A percentile compares a stretch with the other conserved stretches of the same genome.
phyloP scores from a whole-genome alignment of 1,140 invertebrate species.

The Bombus confusus region DNA sequence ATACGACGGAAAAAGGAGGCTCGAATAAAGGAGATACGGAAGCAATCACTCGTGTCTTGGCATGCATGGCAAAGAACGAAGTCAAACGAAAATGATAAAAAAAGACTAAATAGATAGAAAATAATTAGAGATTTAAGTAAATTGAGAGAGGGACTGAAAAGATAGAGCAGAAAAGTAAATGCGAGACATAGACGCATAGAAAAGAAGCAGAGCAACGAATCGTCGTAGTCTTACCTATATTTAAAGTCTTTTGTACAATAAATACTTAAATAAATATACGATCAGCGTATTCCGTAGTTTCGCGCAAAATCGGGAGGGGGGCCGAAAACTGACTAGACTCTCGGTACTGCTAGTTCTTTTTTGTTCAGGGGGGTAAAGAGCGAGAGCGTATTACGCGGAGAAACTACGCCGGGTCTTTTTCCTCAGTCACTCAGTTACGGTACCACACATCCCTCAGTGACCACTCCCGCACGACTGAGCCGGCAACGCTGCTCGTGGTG shows the following conservation, averaged over 20 bases:
- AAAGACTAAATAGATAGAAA: not conserved
- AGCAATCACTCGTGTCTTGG: conserved; percentile 17
- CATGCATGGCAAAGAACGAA: not conserved
- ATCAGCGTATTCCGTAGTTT: conserved; percentile 47
- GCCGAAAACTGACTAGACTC: conserved; percentile 47
- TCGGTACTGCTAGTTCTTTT: conserved; percentile 43
- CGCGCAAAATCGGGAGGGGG: conserved; percentile 37
- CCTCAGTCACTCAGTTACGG: conserved; percentile 73
- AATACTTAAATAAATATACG: conserved; percentile 76
- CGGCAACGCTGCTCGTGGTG: conserved; percentile 76
- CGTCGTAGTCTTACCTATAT: conserved; percentile 70
- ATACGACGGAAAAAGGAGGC: not conserved
- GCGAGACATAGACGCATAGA: conserved; percentile 7
- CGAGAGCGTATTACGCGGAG: conserved; percentile 61
- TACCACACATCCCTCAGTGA: conserved; percentile 79
- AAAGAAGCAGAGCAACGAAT: conserved; percentile 19
- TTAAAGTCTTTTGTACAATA: conserved; percentile 79
- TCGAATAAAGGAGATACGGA: conserved; percentile 13
- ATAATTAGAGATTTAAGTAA: not conserved
- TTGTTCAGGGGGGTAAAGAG: conserved; percentile 43
- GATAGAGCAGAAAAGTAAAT: not conserved
- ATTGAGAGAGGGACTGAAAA: not conserved
- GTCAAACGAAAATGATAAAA: too few relatives aligned
- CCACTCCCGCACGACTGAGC: conserved; percentile 82
- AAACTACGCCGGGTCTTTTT: conserved; percentile 70